phyloP scores from a whole-genome alignment of 2,113 vertebrate species.

The Python bivittatus region DNA sequence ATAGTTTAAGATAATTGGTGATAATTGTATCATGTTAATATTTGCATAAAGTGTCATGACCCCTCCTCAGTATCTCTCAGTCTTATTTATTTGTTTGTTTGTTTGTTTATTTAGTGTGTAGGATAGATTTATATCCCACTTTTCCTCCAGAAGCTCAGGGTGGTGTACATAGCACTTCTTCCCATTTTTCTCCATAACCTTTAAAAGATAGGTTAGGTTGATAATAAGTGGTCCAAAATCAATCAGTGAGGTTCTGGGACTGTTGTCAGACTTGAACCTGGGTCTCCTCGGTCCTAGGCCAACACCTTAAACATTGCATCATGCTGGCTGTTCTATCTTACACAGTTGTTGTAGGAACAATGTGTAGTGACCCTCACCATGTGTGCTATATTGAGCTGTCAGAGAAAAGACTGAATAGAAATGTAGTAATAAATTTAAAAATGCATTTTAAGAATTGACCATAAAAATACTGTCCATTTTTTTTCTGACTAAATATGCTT shows the following conservation, averaged over 20 bases:
- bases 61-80: neutral
- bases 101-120: neutral
- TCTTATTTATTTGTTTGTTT: neutral
- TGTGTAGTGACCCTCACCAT: neutral
- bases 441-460: neutral
- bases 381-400: neutral
- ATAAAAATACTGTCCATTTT: neutral
- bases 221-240: neutral
- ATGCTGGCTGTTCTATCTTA: neutral
- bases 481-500: neutral
- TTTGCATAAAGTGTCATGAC: neutral
- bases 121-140: neutral
- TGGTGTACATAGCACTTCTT: neutral
- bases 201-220: neutral
- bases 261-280: neutral
- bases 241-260: neutral
- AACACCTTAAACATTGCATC: neutral
- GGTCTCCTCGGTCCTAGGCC: neutral
- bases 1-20: neutral
- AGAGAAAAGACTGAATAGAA: neutral
- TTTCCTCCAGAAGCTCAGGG: neutral
- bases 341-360: neutral
- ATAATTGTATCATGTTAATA: neutral
- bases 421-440: neutral
- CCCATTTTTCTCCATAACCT: neutral